Base-by-base conservation (phyloP, 2,888 invertebrate species). In the Lasioglossum vierecki region DNA sequence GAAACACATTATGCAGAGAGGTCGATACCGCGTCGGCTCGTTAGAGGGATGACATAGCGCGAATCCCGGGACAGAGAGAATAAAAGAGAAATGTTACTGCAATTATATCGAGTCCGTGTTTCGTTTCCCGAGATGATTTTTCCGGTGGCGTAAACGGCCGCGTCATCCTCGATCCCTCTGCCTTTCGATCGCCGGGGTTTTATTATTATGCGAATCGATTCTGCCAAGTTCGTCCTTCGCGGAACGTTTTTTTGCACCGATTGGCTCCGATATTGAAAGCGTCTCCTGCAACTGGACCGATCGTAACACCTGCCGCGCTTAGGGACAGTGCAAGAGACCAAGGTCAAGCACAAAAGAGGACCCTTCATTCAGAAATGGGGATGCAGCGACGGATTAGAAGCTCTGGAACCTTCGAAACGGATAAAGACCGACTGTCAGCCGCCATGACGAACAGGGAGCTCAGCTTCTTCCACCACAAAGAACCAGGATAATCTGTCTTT, bases 361-460 rank as follows among this genome's bases (percentile, higher is more conserved):
- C 75, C 83, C 86, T 85, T 86, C 85, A 82, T 79, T 88, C 83
- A 74, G 80, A 76, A 83, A 85, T 75, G 73, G 72, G 78, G 76
- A 81, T 87, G 77, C 53, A 81, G 35, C 70, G 81, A 71, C 30
- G 90, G 89, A 89, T 91, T 90, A 90, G 88, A 79, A 87, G 79
- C 80, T 53, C 77, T 53, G 26, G 79, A 6, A 81, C 82, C 78
- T 70, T 74, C 49, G 39, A 30, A 77, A 74, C 66, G 84, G 41
- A 83, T 80, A 82, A 80, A 73, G 77, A 87, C 71, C 60, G 63
- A 22, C 84, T 79, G 82, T 76, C 84, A 80, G 71, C 68, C 35
- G 60, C 39, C 72, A 68, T 83, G 87, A 87, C 85, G 79, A 79
- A 71, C 83, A 53, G 80, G 73, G 79, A 63, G 68, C 5, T 66